Base-by-base conservation (phyloP, 2,797 vertebrate species). In the Salmo trutta region DNA sequence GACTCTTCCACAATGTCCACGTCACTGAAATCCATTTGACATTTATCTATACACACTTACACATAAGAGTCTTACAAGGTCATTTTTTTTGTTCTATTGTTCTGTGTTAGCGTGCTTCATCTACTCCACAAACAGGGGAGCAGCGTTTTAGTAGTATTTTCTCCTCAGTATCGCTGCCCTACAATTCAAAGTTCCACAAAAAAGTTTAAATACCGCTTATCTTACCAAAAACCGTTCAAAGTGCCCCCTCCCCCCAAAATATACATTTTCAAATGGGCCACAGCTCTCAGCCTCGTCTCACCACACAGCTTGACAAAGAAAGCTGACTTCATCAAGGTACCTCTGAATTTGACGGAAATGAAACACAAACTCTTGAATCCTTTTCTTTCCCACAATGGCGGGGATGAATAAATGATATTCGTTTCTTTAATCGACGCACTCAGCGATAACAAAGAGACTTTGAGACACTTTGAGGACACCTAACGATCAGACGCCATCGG, bases 381-480 rank as follows among this genome's bases (percentile, higher is more conserved):
- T 79, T 79, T 83, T 87, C 83, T 85, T 86, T 86, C 69, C 75
- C 89, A 88, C 89, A 90, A 90, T 89, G 81, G 90, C 81, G 82
- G 53, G 81, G 86, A 93, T 95, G 89, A 94, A 94, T 95, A 94
- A 94, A 93, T 94, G 86, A 94, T 93, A 89, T 79, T 80, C 77
- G 31, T 86, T 81, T 85, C 87, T 92, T 92, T 93, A 93, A 93
- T 93, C 84, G 91, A 88, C 85, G 78, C 80, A 74, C 89, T 91
- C 90, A 79, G 87, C 84, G 68, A 86, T 91, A 91, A 93, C 91
- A 94, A 93, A 94, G 90, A 91, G 86, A 88, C 88, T 90, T 85
- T 78, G 84, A 90, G 92, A 93, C 93, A 92, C 92, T 94, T 93
- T 94, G 93, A 94, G 90, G 92, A 93, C 91, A 88, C 87, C 89